Evolutionary conservation across 2,113 vertebrate species (phyloP).

Genomic region (Todiramphus saurophagus): DNA sequence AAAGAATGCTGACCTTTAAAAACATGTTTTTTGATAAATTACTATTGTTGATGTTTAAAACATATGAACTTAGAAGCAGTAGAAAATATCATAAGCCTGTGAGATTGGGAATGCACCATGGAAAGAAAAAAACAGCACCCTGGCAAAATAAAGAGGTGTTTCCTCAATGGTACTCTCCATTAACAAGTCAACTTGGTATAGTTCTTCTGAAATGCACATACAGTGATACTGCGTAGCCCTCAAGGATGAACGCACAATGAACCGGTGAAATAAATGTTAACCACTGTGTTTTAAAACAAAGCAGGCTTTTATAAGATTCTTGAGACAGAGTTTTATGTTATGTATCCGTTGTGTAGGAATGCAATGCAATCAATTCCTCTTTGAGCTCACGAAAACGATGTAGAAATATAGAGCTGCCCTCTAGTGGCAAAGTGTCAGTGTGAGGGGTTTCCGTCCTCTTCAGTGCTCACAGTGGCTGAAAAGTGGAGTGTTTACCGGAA

Average conservation of each 20-base stretch:
- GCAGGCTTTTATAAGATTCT: neutral
- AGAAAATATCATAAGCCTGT: neutral
- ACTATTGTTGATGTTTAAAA: slow-evolving; percentile 10
- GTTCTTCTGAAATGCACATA: neutral
- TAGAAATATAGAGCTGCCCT: slow-evolving; percentile 65
- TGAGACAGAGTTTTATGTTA: neutral
- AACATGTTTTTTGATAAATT: neutral
- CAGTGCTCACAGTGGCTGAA: neutral
- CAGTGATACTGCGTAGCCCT: neutral
- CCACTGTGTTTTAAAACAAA: neutral
- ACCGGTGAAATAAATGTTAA: neutral
- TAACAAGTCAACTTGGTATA: neutral
- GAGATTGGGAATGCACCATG: neutral
- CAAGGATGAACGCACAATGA: neutral
- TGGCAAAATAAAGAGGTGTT: neutral
- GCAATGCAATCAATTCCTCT: neutral
- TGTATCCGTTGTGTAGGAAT: neutral
- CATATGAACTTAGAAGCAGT: neutral
- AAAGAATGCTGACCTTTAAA: slow-evolving; percentile 53
- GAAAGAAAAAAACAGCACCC: slow-evolving; percentile 14
- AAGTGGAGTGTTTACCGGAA: neutral
- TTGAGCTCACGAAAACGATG: neutral
- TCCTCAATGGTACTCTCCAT: neutral
- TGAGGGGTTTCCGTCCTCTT: neutral
- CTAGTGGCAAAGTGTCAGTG: slow-evolving; percentile 58